Conservation (phyloP, 2,113 vertebrate species). For the Campylomormyrus tamandua region DNA sequence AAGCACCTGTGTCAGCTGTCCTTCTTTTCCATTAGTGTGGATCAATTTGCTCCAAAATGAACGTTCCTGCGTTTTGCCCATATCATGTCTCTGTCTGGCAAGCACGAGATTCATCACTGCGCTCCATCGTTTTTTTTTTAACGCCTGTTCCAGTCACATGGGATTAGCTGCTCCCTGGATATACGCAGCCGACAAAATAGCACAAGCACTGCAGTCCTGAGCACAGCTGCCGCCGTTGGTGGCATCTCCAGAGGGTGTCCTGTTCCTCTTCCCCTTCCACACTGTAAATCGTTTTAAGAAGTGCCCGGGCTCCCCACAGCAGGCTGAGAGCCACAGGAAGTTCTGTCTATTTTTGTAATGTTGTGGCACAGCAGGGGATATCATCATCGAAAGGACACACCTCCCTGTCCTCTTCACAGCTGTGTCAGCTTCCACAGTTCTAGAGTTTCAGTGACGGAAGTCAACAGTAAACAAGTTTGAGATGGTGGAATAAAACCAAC, state of each 20-base stretch:
- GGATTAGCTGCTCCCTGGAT: neutral
- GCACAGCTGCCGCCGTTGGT: neutral
- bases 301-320: neutral
- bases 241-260: neutral
- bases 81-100: neutral
- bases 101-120: neutral
- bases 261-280: neutral
- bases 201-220: neutral
- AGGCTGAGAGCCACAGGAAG: neutral
- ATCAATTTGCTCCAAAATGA: neutral
- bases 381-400: neutral
- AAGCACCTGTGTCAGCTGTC: neutral
- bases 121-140: neutral
- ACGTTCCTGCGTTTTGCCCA: neutral
- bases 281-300: neutral
- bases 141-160: neutral
- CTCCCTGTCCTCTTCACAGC: neutral
- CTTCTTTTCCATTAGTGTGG: neutral
- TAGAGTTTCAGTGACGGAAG: neutral
- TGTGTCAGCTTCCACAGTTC: neutral
- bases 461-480: neutral
- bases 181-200: neutral
- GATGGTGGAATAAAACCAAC: neutral
- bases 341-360: neutral
- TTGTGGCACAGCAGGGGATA: neutral